These are phyloP conservation scores for Phaedon cochleariae DNA, from an alignment of 2,888 invertebrate genomes.

Conservation along the genomic window DNA sequence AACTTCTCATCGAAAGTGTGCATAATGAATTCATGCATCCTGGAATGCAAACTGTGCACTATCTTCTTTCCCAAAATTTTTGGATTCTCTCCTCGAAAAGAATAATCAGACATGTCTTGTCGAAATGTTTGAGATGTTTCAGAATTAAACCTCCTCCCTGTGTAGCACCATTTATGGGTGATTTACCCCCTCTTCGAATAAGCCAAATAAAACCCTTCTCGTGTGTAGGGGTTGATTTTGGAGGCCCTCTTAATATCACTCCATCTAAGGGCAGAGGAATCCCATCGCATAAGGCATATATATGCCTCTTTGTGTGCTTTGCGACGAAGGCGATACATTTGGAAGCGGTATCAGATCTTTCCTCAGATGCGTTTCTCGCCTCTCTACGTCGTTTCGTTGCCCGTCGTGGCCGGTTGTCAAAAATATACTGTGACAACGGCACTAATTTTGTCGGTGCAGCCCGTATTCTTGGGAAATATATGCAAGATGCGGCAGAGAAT, in stretches of 20 bases:
- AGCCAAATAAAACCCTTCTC: not conserved
- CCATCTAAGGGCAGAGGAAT: not conserved
- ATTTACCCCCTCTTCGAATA: not conserved
- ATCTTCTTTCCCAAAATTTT: not conserved
- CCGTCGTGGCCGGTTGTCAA: slow-evolving; percentile 17
- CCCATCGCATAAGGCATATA: not conserved
- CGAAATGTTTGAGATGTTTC: not conserved
- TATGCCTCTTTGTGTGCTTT: too few relatives aligned
- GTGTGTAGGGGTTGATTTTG: not conserved
- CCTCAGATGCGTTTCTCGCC: too few relatives aligned
- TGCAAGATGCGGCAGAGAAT: slow-evolving; percentile 7
- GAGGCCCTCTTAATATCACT: not conserved
- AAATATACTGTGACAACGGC: slow-evolving; percentile 19
- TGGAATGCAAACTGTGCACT: not conserved
- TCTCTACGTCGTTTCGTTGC: too few relatives aligned
- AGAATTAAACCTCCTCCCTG: not conserved
- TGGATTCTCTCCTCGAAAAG: not conserved
- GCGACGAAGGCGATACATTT: slow-evolving; percentile 21
- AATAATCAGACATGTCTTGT: too few relatives aligned
- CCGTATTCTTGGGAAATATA: not conserved
- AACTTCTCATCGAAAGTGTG: not conserved
- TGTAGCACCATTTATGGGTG: not conserved
- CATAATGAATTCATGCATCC: not conserved
- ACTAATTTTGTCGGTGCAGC: slow-evolving; percentile 19
- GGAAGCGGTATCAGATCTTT: too few relatives aligned